These are phyloP conservation scores for Nicator chloris DNA, from an alignment of 2,113 vertebrate species.

Conservation along the genomic window DNA sequence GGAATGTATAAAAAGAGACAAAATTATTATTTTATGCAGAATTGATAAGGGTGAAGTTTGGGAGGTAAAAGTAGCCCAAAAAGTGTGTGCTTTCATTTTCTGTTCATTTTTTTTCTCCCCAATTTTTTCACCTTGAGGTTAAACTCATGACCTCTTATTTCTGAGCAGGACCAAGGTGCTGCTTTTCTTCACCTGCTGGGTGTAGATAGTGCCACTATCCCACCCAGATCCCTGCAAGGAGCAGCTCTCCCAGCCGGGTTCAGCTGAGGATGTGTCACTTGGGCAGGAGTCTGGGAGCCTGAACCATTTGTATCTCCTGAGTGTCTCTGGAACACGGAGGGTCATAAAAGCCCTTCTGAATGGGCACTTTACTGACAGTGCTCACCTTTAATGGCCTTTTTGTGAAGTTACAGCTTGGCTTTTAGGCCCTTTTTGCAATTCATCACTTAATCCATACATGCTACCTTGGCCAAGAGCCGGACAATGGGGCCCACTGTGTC, in stretches of 20 bases:
- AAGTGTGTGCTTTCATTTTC: not conserved
- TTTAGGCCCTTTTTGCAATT: constrained; percentile 59
- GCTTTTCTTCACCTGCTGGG: not conserved
- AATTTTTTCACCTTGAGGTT: not conserved
- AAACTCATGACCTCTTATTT: not conserved
- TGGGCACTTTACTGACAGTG: constrained; percentile 35
- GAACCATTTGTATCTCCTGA: not conserved
- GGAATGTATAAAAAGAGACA: not conserved
- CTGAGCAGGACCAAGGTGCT: not conserved
- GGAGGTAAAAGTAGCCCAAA: too few relatives aligned
- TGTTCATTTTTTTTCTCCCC: not conserved
- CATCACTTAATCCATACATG: constrained; percentile 50
- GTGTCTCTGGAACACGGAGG: not conserved
- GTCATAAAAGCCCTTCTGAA: constrained; percentile 57
- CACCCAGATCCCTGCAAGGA: not conserved
- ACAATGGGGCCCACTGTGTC: constrained; percentile 43
- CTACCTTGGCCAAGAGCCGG: constrained; percentile 35
- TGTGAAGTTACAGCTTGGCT: constrained; percentile 53
- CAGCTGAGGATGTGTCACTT: not conserved
- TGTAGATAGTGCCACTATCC: too few relatives aligned
- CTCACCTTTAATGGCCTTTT: constrained; percentile 66
- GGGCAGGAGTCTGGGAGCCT: not conserved
- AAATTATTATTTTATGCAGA: not conserved
- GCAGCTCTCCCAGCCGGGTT: not conserved
- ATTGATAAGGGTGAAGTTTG: not conserved